Percentiles rank a stretch among this genome's conserved stretches.
phyloP scores from a whole-genome alignment of 2,113 vertebrate species.

The Pogonocichla stellata region DNA sequence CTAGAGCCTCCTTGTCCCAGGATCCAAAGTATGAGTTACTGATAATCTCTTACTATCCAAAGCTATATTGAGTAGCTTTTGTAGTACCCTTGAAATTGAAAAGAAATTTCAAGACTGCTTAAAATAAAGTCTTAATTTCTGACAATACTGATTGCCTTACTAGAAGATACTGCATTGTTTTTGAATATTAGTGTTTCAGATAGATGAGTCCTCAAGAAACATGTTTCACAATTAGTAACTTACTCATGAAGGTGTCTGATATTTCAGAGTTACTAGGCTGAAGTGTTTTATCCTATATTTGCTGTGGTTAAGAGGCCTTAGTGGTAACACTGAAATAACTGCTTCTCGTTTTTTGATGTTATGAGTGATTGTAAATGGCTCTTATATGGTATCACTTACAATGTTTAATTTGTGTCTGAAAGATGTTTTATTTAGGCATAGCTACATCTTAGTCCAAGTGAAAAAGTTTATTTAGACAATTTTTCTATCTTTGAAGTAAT shows the following conservation, averaged over 20 bases:
- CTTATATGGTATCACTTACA: background rate
- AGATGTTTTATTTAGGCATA: slow-evolving; percentile 4
- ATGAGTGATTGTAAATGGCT: background rate
- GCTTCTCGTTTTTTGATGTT: background rate
- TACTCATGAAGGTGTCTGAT: background rate
- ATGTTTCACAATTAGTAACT: background rate
- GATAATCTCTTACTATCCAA: background rate
- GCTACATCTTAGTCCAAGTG: background rate
- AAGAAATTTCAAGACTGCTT: background rate
- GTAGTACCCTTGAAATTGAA: background rate
- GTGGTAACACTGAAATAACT: background rate
- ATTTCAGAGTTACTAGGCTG: background rate
- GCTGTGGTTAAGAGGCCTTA: background rate
- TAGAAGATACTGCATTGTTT: background rate
- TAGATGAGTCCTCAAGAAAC: background rate
- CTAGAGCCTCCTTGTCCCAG: background rate
- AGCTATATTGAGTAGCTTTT: background rate
- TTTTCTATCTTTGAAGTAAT: slow-evolving; percentile 79
- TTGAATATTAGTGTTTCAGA: background rate
- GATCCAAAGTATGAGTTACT: background rate
- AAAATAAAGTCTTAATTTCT: background rate
- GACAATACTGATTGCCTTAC: background rate
- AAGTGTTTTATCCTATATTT: background rate
- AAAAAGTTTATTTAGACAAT: background rate
- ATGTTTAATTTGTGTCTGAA: background rate